phyloP scores from a whole-genome alignment of 2,888 invertebrate genomes.

The Leptinotarsa peninsularis region DNA sequence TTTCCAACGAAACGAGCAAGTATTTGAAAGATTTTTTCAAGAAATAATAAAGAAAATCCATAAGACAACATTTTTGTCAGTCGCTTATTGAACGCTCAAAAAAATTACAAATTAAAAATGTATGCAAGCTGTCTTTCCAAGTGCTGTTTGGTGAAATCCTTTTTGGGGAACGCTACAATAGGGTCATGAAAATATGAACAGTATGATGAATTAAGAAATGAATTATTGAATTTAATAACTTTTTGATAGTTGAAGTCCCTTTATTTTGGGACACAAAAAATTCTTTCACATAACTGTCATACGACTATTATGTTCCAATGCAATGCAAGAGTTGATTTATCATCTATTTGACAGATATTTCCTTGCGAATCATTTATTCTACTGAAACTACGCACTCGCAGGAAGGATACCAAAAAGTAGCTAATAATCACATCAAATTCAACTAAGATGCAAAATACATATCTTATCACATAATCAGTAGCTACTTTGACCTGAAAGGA shows the following conservation, averaged over 20 bases:
- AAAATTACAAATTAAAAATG: background rate
- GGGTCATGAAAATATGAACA: conserved; percentile 10
- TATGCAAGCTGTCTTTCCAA: conserved; percentile 16
- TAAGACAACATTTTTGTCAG: background rate
- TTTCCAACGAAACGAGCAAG: too few relatives aligned
- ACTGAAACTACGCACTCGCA: conserved; percentile 6
- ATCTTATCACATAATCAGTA: conserved; percentile 24
- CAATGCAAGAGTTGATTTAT: conserved; percentile 38
- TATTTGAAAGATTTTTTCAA: background rate
- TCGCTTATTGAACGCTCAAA: background rate
- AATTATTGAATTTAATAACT: background rate
- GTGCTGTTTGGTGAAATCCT: conserved; percentile 46
- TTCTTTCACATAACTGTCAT: too few relatives aligned
- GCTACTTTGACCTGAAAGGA: conserved; percentile 26
- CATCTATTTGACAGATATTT: conserved; percentile 38
- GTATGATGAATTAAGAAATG: background rate
- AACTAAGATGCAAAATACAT: background rate
- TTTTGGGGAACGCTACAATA: conserved; percentile 30
- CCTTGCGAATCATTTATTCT: conserved; percentile 15
- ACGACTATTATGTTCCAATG: conserved; percentile 14
- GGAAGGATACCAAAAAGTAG: background rate
- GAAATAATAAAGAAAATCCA: background rate
- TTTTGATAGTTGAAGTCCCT: background rate
- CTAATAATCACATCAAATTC: conserved; percentile 26
- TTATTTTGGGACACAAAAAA: background rate